Evolutionary conservation across 2,888 invertebrate genomes (phyloP).

Genomic region (Margaritifera margaritifera): DNA sequence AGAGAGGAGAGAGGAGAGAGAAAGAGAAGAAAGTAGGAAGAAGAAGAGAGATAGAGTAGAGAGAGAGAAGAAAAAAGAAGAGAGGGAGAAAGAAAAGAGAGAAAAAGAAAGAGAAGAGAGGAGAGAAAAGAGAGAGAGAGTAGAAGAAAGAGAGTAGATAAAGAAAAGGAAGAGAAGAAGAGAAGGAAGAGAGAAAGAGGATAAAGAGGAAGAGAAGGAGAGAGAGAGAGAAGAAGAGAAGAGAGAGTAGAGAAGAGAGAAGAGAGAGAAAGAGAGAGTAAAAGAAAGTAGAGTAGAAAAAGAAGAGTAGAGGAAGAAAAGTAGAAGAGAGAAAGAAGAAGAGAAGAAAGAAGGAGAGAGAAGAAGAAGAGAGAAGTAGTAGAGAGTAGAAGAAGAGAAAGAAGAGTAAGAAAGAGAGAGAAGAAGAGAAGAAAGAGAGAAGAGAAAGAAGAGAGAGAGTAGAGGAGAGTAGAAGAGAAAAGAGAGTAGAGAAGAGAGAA

Average conservation of each 20-base stretch:
- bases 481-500: neutral
- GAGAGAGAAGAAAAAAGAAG: neutral
- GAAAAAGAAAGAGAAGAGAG: neutral
- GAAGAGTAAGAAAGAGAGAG: neutral
- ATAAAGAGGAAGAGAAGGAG: conserved; percentile 1
- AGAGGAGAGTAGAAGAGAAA: neutral
- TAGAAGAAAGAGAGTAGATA: no score
- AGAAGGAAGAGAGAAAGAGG: neutral
- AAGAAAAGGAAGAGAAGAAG: no score
- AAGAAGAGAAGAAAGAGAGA: neutral
- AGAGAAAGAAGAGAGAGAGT: neutral
- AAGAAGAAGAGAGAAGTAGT: no score
- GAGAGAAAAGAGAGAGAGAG: no score
- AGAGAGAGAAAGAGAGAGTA: no score
- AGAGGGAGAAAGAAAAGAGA: neutral
- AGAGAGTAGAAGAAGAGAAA: neutral
- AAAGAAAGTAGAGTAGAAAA: no score
- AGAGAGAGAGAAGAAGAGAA: conserved; percentile 2
- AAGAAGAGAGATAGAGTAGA: neutral
- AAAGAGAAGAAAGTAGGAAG: neutral
- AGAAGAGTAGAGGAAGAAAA: no score
- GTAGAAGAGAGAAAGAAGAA: no score
- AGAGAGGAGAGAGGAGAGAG: neutral
- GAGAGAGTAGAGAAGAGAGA: no score
- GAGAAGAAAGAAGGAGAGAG: no score